Evolutionary conservation across 2,113 vertebrate genomes (phyloP), one percentile per base, ranked within the genome.

Genomic region (Anser cygnoides): DNA sequence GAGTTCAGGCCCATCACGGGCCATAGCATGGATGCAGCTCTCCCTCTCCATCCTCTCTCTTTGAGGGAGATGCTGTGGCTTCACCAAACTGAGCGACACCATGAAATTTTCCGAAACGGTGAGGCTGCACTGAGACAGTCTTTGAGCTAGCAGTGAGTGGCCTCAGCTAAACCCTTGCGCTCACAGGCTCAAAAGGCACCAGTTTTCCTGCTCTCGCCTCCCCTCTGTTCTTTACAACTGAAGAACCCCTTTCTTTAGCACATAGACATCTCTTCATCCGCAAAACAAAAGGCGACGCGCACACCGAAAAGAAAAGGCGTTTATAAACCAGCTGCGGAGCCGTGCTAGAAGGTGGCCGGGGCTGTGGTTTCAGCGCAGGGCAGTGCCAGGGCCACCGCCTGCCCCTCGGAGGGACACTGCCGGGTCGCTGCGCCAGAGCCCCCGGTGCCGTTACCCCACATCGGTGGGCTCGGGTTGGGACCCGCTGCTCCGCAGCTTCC

Each of bases 221-320:
- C 29, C 18, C 3, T 12, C 5, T 13, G 61, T 22, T 75, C 39
- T 54, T 87, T 55, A n/a, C 58, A 84, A 41, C 87, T 93, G 95
- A 96, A 94, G 83, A 92, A 80, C 26, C 57, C 44, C 62, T 78
- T 94, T 87, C 75, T 96, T 71, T 66, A 62, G n/a, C 3, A 2
- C 57, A 94, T 95, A 97, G 92, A 44, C 84, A 79, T 79, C 84
- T 66, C 86, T 96, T 96, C 93, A 87, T 61, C 65, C 57, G 8
- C 58, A 28, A 67, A 84, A 93, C 83, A 93, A 94, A 95, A 92
- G 85, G 43, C 58, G 1, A 33, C 61, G 83, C 46, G 61, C 1
- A 0, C 41, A 62, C 41, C 10, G 3, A 67, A 73, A 87, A 78
- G 59, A 84, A 92, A 83, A 93, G 62, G 89, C 93, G 13, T 61